phyloP scores from a whole-genome alignment of 2,888 invertebrate genomes.

The Myopa tessellatipennis region DNA sequence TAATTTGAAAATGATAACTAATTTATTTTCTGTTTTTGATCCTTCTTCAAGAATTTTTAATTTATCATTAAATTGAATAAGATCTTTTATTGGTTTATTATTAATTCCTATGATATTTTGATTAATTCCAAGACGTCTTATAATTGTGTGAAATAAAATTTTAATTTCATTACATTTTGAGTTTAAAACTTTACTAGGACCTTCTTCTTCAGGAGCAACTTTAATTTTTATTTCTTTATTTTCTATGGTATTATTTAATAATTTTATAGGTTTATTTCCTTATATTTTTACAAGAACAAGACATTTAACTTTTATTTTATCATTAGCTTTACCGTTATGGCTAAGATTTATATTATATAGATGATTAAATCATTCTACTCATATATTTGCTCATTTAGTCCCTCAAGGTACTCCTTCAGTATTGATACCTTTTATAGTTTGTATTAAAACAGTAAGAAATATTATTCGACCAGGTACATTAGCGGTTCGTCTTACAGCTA shows the following conservation, averaged over 20 bases:
- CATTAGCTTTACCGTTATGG: conserved; percentile 75
- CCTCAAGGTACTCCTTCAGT: conserved; percentile 75
- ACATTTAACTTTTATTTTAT: conserved; percentile 71
- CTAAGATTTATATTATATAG: conserved; percentile 71
- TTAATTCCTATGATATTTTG: conserved; percentile 71
- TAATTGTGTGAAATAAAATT: conserved; percentile 65
- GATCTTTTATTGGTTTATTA: conserved; percentile 66
- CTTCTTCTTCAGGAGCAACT: conserved; percentile 74
- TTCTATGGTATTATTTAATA: no score
- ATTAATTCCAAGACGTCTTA: conserved; percentile 65
- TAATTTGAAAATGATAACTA: no score
- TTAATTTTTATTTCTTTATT: conserved; percentile 66
- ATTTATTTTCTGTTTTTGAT: no score
- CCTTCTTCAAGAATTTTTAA: no score
- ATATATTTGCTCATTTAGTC: conserved; percentile 77
- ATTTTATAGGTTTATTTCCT: not conserved
- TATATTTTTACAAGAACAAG: conserved; percentile 42
- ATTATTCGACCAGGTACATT: conserved; percentile 55
- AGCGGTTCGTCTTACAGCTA: no score
- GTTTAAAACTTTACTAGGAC: conserved; percentile 61
- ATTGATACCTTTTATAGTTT: conserved; percentile 79
- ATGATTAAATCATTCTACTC: conserved; percentile 68
- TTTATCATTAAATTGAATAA: conserved; percentile 70
- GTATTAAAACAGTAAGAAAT: conserved; percentile 53
- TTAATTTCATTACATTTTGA: conserved; percentile 46